These are phyloP conservation scores for Chaetodon trifascialis DNA, from an alignment of 2,113 vertebrate species.

Conservation along the genomic window DNA sequence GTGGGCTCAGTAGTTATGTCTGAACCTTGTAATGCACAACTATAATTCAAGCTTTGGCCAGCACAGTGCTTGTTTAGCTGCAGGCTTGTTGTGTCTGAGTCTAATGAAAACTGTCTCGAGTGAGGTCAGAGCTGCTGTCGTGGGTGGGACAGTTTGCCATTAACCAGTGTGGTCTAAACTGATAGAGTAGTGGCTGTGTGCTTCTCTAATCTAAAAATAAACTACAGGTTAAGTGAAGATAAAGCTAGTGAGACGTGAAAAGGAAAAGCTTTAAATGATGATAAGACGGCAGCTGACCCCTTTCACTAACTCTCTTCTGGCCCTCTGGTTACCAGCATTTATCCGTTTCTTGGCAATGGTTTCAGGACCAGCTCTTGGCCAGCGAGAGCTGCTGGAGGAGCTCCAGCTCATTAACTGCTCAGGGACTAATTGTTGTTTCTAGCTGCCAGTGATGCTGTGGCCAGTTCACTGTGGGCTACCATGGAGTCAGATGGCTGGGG, in stretches of 20 bases:
- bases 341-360: constrained; percentile 21
- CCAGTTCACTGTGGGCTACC: constrained; percentile 52
- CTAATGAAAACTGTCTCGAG: neutral
- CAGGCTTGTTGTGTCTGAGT: constrained; percentile 3
- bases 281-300: neutral
- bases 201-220: neutral
- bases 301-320: neutral
- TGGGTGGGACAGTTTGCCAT: neutral
- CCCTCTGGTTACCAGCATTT: constrained; percentile 16
- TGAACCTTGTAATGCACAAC: neutral
- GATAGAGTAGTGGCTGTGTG: neutral
- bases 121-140: neutral
- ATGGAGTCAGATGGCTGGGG: constrained; percentile 38
- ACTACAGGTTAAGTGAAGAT: neutral
- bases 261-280: neutral
- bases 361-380: neutral
- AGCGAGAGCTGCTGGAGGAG: constrained; percentile 32
- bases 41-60: neutral
- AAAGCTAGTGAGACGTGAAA: neutral
- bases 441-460: constrained; percentile 50
- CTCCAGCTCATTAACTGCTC: constrained; percentile 64
- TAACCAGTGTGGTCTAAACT: neutral
- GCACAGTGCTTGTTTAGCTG: neutral
- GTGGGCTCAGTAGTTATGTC: neutral
- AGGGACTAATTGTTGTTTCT: constrained; percentile 43